A percentile compares a stretch with the other conserved stretches of the same genome.
These are phyloP conservation scores for Oryzias dopingdopingensis DNA, from an alignment of 2,797 vertebrate species.

Conservation along the genomic window DNA sequence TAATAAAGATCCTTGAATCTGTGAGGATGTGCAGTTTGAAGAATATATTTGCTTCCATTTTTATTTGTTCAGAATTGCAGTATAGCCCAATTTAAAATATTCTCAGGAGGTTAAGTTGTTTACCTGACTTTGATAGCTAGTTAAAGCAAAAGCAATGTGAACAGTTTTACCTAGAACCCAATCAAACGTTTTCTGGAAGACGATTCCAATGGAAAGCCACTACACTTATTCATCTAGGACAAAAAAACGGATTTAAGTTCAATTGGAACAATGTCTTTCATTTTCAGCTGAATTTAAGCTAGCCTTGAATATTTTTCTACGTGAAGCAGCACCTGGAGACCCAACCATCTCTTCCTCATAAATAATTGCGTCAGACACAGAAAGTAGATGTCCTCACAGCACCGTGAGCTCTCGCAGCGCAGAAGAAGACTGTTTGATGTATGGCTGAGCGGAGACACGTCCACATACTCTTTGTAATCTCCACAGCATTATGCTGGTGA, in stretches of 20 bases:
- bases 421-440: conserved; percentile 50
- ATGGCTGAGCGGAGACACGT: conserved; percentile 58
- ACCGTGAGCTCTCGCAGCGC: conserved; percentile 38
- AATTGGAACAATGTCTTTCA: conserved; percentile 61
- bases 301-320: conserved; percentile 49
- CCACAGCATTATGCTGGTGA: conserved; percentile 43
- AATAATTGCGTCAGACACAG: conserved; percentile 13
- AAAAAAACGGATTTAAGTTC: conserved; percentile 72
- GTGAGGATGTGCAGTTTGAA: too few species aligned
- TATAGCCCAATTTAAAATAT: too few species aligned
- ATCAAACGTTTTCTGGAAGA: too few species aligned
- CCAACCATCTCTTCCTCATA: conserved; percentile 25
- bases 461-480: conserved; percentile 66
- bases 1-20: too few species aligned
- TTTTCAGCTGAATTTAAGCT: conserved; percentile 29
- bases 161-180: too few species aligned
- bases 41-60: too few species aligned
- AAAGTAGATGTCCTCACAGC: conserved; percentile 20
- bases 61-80: too few species aligned
- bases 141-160: too few species aligned
- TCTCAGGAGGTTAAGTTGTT: too few species aligned
- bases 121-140: too few species aligned
- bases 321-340: conserved; percentile 39
- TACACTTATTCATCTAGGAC: conserved; percentile 61
- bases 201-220: too few species aligned